These are phyloP conservation scores for Neodiprion fabricii DNA, from an alignment of 1,140 invertebrate species.

Conservation along the genomic window DNA sequence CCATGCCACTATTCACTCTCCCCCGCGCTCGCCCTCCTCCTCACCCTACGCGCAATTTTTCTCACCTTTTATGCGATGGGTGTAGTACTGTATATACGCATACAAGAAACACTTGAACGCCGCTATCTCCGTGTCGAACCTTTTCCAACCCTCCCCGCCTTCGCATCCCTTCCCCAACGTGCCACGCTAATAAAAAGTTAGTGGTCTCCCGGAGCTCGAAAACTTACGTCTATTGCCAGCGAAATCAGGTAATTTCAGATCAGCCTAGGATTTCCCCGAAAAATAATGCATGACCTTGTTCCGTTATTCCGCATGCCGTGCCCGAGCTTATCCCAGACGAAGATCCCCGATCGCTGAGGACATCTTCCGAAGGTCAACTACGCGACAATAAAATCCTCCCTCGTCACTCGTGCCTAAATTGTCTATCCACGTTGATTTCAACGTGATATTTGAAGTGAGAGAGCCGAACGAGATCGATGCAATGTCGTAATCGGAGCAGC, in stretches of 20 bases:
- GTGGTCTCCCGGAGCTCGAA: conserved; percentile 15
- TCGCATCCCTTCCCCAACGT: background rate
- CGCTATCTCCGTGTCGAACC: conserved; percentile 7
- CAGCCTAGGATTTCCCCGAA: background rate
- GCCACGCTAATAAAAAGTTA: conserved; percentile 32
- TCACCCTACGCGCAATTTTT: background rate
- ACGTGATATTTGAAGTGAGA: no score
- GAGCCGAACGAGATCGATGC: no score
- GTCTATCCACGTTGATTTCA: no score
- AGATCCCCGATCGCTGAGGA: no score
- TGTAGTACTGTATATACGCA: background rate
- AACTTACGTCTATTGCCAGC: conserved; percentile 28
- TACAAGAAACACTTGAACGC: conserved; percentile 2
- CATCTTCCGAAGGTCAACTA: no score
- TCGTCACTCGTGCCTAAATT: no score
- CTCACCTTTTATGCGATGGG: background rate
- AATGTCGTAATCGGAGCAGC: no score
- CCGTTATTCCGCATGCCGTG: background rate
- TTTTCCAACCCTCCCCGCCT: background rate
- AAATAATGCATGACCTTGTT: background rate
- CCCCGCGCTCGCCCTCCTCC: background rate
- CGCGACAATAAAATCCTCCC: no score
- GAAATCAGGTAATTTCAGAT: conserved; percentile 30
- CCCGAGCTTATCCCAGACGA: background rate
- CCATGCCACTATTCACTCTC: background rate